Percentiles rank a stretch among this genome's conserved stretches.
Evolutionary conservation across 2,888 invertebrate genomes (phyloP).

Genomic region (Asteroscopus sphinx): DNA sequence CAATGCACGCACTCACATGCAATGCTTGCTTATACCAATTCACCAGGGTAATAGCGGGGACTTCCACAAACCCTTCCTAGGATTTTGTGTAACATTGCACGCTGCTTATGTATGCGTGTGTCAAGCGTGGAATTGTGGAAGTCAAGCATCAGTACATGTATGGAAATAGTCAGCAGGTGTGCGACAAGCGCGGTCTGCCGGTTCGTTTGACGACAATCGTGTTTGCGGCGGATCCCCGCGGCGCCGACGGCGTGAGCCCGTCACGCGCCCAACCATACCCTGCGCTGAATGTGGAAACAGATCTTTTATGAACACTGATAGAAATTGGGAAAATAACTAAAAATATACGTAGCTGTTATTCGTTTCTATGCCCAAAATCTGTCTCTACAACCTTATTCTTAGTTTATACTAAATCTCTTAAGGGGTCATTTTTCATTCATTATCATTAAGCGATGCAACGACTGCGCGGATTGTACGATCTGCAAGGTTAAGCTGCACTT

Average conservation of each 20-base stretch:
- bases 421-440: no score
- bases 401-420: no score
- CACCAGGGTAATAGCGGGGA: conserved; percentile 4
- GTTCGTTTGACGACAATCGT: conserved; percentile 87
- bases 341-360: not conserved
- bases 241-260: conserved; percentile 65
- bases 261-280: conserved; percentile 55
- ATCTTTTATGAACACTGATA: conserved; percentile 28
- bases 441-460: no score
- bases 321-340: not conserved
- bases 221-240: conserved; percentile 78
- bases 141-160: conserved; percentile 26
- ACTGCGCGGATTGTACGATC: no score
- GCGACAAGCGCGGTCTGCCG: conserved; percentile 71
- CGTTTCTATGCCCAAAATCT: not conserved
- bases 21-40: not conserved
- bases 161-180: conserved; percentile 76
- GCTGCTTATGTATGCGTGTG: conserved; percentile 22
- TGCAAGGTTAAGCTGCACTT: no score
- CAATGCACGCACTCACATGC: not conserved
- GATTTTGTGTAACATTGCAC: not conserved
- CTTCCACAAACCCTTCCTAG: not conserved
- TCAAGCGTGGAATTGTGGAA: not conserved
- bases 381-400: no score
- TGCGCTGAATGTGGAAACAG: conserved; percentile 53